phyloP scores from a whole-genome alignment of 2,888 invertebrate species.

The Chesias legatella region DNA sequence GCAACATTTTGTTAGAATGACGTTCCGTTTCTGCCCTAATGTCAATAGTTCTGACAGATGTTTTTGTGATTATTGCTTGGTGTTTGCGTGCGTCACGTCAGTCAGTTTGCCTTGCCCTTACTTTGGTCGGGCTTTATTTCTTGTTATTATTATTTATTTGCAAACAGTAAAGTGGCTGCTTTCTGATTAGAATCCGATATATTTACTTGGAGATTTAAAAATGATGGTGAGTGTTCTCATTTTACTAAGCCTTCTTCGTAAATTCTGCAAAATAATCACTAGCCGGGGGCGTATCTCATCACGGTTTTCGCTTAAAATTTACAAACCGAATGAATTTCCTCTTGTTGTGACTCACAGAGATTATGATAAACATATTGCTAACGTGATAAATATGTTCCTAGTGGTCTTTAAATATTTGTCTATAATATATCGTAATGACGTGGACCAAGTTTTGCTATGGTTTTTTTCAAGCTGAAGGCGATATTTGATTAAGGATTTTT shows the following conservation, averaged over 20 bases:
- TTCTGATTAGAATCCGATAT: not conserved
- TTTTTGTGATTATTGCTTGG: too few species aligned
- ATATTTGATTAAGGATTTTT: too few species aligned
- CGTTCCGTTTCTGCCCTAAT: too few species aligned
- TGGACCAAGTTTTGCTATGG: slow-evolving; percentile 5
- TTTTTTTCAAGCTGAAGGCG: too few species aligned
- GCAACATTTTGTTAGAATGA: too few species aligned
- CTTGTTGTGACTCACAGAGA: slow-evolving; percentile 1
- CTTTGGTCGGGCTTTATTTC: too few species aligned
- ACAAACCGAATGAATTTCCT: slow-evolving; percentile 2
- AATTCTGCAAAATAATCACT: not conserved
- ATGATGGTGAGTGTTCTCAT: slow-evolving; percentile 55
- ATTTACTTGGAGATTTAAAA: slow-evolving; percentile 23
- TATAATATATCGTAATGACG: slow-evolving; percentile 9
- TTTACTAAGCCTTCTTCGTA: not conserved
- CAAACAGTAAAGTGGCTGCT: too few species aligned
- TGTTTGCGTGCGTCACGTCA: too few species aligned
- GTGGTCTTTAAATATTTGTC: not conserved
- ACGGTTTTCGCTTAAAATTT: not conserved
- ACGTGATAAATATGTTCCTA: not conserved
- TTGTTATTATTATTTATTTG: too few species aligned
- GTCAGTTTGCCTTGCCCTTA: too few species aligned
- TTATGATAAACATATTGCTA: not conserved
- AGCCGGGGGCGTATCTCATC: slow-evolving; percentile 19
- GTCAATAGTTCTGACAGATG: too few species aligned